Conservation (phyloP, 2,113 vertebrate genomes). For the Hydrolagus affinis region DNA sequence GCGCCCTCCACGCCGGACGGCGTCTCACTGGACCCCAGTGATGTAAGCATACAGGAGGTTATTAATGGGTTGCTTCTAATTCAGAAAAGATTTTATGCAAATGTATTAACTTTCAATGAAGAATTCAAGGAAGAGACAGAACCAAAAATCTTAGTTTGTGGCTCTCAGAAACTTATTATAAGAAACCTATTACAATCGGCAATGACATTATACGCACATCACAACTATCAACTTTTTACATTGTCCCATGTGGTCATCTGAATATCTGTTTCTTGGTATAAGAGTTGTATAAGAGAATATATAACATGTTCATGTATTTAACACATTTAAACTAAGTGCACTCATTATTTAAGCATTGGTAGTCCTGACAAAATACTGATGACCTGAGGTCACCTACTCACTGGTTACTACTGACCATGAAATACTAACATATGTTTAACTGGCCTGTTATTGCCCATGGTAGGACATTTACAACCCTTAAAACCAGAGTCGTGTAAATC, state of each 20-base stretch:
- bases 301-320: neutral
- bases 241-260: too few relatives aligned
- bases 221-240: neutral
- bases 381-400: neutral
- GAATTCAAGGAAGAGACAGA: too few relatives aligned
- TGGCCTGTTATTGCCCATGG: neutral
- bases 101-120: too few relatives aligned
- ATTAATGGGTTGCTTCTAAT: too few relatives aligned
- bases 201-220: neutral
- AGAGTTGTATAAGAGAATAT: too few relatives aligned
- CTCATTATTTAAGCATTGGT: neutral
- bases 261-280: neutral
- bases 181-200: too few relatives aligned
- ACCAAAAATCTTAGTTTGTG: too few relatives aligned
- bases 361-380: conserved; percentile 15
- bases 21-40: too few relatives aligned
- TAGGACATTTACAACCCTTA: neutral
- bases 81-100: too few relatives aligned
- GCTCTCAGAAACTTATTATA: too few relatives aligned
- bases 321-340: neutral
- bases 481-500: neutral
- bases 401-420: neutral
- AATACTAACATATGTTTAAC: conserved; percentile 23
- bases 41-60: too few relatives aligned
- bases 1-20: too few relatives aligned